Conservation (phyloP, 2,888 invertebrate genomes). For the Ophioninae sp. region DNA sequence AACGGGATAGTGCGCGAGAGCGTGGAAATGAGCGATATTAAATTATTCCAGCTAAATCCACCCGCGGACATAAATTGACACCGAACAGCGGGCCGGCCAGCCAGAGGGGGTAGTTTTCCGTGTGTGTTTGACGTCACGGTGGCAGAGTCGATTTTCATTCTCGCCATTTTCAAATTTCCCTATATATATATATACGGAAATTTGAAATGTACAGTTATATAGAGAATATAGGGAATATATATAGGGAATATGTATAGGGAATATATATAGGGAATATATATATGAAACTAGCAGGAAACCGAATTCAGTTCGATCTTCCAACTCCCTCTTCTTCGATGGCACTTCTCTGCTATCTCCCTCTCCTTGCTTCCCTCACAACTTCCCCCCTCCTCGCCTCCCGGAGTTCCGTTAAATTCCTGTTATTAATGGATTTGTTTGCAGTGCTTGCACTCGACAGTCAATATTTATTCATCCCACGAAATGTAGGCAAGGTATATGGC, state of each 20-base stretch:
- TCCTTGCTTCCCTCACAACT: background rate
- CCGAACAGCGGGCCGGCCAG: constrained; percentile 63
- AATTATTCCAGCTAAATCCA: constrained; percentile 73
- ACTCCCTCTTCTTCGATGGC: constrained; percentile 14
- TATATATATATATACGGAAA: background rate
- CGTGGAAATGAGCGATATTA: constrained; percentile 71
- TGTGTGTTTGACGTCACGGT: constrained; percentile 36
- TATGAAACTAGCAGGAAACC: constrained; percentile 36
- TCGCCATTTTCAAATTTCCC: constrained; percentile 45
- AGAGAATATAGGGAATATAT: background rate
- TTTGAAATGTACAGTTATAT: constrained; percentile 20
- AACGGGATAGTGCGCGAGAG: constrained; percentile 26
- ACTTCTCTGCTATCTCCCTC: constrained; percentile 30
- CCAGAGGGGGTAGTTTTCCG: constrained; percentile 40
- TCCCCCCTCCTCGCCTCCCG: constrained; percentile 50
- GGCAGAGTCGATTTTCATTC: constrained; percentile 57
- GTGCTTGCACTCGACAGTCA: constrained; percentile 72
- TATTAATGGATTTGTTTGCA: constrained; percentile 79
- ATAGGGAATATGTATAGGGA: background rate
- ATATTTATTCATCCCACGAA: constrained; percentile 76
- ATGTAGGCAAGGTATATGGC: constrained; percentile 43
- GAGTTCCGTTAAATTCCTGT: constrained; percentile 73
- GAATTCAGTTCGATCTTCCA: constrained; percentile 49
- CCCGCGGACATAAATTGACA: constrained; percentile 74
- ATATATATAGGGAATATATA: constrained; percentile 1